Evolutionary conservation across 1,140 invertebrate genomes (phyloP), one percentile per base, ranked within the genome.

Genomic region (Drosophila sp.): DNA sequence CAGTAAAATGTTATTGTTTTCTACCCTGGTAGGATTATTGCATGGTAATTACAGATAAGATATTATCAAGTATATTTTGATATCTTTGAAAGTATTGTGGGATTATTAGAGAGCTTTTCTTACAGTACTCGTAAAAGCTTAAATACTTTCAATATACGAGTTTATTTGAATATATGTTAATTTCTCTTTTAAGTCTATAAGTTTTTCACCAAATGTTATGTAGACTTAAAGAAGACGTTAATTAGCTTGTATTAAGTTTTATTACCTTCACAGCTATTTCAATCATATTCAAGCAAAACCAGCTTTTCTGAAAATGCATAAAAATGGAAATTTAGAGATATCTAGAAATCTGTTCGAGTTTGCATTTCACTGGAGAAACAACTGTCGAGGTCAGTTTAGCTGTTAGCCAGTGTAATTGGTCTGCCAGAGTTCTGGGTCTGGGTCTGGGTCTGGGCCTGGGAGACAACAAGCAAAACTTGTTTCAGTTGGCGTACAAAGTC

Each of bases 401-500:
- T 38, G 41, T 48, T 18, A 21, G 41, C 29, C 11, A 21, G 43
- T 61, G 40, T 69, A 63, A 66, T 18, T 41, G 48, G 5, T 16
- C 6, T 7, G 7, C 1, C 27, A 50, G 25, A 8, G 16, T 45
- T 34, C 38, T 43, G 16, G 13, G n/a, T 2, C 18, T 1, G n/a
- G n/a, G n/a, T n/a, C n/a, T n/a, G n/a, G n/a, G n/a, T 34, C 38
- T 43, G 16, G 13, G n/a, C 1, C 18, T 1, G 38, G 27, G 57
- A 45, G 16, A 61, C 25, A 50, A 9, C 32, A 50, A 50, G 16
- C 13, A 50, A 41, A 72, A 58, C 69, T 34, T 27, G 62, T 57
- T 65, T 27, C 46, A 61, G 13, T 38, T 53, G 27, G 25, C 65
- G 38, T 61, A 36, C 57, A 62, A 62, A 69, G 65, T 62, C 38